Evolutionary conservation across 2,113 vertebrate species (phyloP), one percentile per base, ranked within the genome.

Genomic region (Siphamia tubifer): DNA sequence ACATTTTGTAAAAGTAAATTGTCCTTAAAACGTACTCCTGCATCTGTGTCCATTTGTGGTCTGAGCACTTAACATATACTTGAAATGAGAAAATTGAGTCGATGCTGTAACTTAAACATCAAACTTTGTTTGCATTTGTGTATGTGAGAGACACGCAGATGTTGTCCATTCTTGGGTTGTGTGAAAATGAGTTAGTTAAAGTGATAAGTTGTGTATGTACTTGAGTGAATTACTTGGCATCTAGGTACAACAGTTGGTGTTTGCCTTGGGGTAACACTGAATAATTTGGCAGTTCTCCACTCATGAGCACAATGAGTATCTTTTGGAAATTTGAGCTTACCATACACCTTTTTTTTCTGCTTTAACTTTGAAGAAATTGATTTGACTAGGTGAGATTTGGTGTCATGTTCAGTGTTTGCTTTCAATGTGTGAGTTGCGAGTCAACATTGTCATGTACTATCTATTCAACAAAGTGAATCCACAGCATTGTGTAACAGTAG

Each of bases 161-260:
- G 70, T 57, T 62, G 30, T 39, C 53, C 12, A 9, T 16, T 58
- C 20, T 67, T 34, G 28, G 42, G 56, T 67, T 64, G 51, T 54
- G 43, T 66, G 60, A 36, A 23, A 45, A n/a, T 7, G 11, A 35
- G 49, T 42, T 56, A 44, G 38, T 52, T 69, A 66, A 62, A 67
- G 55, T 40, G 51, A 79, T 20, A 31, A 45, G 17, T 6, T 10
- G 23, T 28, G 32, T 51, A 10, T 49, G 55, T 43, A 12, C 40
- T 23, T 60, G 38, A 21, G 45, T 43, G 13, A 44, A 24, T 25
- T 61, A 49, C 44, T 40, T 10, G 20, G 45, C 75, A 27, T 31
- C 30, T 13, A 48, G 17, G 48, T 43, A 13, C 3, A 5, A 54
- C 45, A 54, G 28, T 40, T 23, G 36, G 19, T 17, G 34, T 58